Percentiles rank a stretch among this genome's conserved stretches.
These are phyloP conservation scores for Acanthosepion esculentum DNA, from an alignment of 2,888 invertebrate species.

Conservation along the genomic window DNA sequence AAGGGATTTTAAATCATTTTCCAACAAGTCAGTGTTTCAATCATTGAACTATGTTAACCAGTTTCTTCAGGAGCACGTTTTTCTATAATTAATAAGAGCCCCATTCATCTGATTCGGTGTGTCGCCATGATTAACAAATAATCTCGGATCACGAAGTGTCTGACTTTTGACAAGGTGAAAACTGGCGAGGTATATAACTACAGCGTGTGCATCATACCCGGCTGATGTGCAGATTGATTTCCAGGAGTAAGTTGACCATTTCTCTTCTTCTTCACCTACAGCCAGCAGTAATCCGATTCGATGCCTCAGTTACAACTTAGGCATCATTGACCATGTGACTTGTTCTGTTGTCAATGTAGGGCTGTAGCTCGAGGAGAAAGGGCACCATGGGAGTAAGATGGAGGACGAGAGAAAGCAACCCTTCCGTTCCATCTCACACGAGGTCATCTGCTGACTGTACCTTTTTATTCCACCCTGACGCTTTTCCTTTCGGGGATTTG, in stretches of 20 bases:
- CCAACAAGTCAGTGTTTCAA: too few relatives aligned
- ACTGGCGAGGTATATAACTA: too few relatives aligned
- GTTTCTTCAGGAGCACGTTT: too few relatives aligned
- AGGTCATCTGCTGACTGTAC: background rate
- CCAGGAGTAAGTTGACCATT: background rate
- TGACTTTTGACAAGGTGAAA: too few relatives aligned
- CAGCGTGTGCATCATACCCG: too few relatives aligned
- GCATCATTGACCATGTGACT: background rate
- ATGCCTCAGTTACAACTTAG: background rate
- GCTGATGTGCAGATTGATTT: background rate
- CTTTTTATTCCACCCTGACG: background rate
- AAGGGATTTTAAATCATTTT: too few relatives aligned
- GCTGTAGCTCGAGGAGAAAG: background rate
- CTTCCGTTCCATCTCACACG: background rate
- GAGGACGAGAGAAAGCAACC: background rate
- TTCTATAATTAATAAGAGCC: too few relatives aligned
- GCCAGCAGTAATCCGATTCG: background rate
- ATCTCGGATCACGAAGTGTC: too few relatives aligned
- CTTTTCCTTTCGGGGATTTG: too few relatives aligned
- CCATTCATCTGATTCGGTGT: too few relatives aligned
- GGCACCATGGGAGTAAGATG: background rate
- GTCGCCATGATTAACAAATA: too few relatives aligned
- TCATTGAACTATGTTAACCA: too few relatives aligned
- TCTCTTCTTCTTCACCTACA: background rate
- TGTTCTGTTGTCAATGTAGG: background rate